Base-by-base conservation (phyloP, 2,888 invertebrate species). In the Dysmachus trigonus region DNA sequence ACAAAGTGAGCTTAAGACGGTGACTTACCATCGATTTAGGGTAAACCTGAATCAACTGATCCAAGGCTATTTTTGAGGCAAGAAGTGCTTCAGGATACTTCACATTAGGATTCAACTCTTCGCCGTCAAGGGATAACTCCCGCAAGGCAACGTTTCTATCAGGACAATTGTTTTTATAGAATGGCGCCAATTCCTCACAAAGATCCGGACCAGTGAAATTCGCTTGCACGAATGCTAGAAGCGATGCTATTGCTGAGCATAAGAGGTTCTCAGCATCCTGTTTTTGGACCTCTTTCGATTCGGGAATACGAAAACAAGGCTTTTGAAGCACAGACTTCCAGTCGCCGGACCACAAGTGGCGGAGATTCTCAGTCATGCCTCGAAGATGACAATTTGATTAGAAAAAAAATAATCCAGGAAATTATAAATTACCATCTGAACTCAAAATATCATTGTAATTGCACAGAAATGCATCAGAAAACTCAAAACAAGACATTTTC, bases 151-250 rank as follows among this genome's bases (percentile, higher is more conserved):
- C 92, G 47, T 93, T 88, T 71, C 90, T 88, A 87, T 92, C 91
- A 4, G 94, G 93, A 91, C 92, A 93, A 53, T 92, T 90, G 0
- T 88, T 87, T 10, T 91, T 91, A 22, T 94, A 90, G 88, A 93
- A 93, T 47, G 93, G 90, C 15, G 91, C 90, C 76, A 93, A 89
- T 73, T 91, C 89, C 18, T 93, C 90, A 0, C 93, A 90, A 35
- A 93, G 90, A 72, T 93, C 91, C 3, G 97, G 96, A 0, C 97
- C 96, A 81, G 95, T 95, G 94, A 97, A 98, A 92, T 98, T 98
- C 84, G 93, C 93, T 91, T 97, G 96, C 85, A 96, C 94, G 92
- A 97, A 98, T 33, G 94, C 93, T 81, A 96, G 93, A 35, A 97
- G 92, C 88, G 95, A 93, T 51, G 95, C 93, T 22, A 96, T 93